Evolutionary conservation across 2,797 vertebrate species (phyloP).

Genomic region (Psittacula derbiana): DNA sequence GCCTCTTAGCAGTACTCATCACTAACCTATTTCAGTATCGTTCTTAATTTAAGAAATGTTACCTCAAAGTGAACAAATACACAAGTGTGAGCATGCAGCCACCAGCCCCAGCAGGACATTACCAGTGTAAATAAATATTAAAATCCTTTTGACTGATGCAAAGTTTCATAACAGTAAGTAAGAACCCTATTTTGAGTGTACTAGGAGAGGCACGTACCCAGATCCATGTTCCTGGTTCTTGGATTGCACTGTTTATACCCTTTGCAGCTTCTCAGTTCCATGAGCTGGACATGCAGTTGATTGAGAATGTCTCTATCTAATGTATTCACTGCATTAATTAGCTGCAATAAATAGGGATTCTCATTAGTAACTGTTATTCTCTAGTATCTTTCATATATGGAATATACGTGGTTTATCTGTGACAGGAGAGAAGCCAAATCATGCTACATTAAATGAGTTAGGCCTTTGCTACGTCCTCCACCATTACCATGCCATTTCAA

Average conservation of each 20-base stretch:
- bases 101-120: not conserved
- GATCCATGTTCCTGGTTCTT: conserved; percentile 86
- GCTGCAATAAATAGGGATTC: conserved; percentile 64
- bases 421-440: not conserved
- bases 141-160: not conserved
- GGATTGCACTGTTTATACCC: conserved; percentile 95
- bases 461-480: not conserved
- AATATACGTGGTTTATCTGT: not conserved
- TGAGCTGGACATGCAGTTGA: conserved; percentile 89
- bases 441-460: fast-evolving
- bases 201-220: conserved; percentile 74
- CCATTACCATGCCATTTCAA: fast-evolving
- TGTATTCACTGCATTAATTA: conserved; percentile 90
- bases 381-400: not conserved
- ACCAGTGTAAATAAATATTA: not conserved
- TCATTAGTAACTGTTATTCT: not conserved
- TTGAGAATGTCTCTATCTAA: conserved; percentile 88
- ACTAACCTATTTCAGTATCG: not conserved
- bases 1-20: not conserved
- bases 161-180: not conserved
- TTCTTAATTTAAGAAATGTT: not conserved
- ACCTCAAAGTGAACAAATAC: not conserved
- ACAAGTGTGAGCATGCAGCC: not conserved
- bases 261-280: conserved; percentile 92
- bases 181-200: not conserved